Evolutionary conservation across 2,797 vertebrate genomes (phyloP).

Genomic region (Lophura swinhoii): DNA sequence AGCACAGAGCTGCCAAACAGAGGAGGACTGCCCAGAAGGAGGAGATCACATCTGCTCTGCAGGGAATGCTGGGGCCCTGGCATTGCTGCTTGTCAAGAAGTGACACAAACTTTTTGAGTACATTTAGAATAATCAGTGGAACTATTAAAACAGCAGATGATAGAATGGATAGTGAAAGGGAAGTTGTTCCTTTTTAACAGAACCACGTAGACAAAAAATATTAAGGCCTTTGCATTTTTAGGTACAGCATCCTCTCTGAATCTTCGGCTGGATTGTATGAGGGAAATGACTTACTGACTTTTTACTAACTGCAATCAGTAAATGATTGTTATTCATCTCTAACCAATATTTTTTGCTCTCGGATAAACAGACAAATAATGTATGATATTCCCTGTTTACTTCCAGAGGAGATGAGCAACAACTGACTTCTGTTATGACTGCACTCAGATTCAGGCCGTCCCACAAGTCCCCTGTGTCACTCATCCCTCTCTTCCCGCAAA

Average conservation of each 20-base stretch:
- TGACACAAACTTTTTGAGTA: neutral
- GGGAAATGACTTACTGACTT: neutral
- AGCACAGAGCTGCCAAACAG: neutral
- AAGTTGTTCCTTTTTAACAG: neutral
- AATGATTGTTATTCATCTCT: neutral
- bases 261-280: neutral
- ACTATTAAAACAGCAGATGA: neutral
- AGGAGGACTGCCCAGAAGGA: neutral
- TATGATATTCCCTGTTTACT: slow-evolving; percentile 42
- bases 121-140: neutral
- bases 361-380: neutral
- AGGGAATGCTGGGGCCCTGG: neutral
- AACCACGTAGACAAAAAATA: neutral
- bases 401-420: neutral
- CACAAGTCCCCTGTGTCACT: neutral
- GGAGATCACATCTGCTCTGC: neutral
- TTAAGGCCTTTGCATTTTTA: neutral
- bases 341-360: slow-evolving; percentile 12
- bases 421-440: slow-evolving; percentile 12
- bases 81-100: neutral
- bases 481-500: neutral
- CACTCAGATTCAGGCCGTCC: neutral
- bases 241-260: neutral
- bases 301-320: slow-evolving; percentile 1
- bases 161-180: neutral